These are phyloP conservation scores for Sinelater perroti DNA, from an alignment of 2,888 invertebrate species.

Conservation along the genomic window DNA sequence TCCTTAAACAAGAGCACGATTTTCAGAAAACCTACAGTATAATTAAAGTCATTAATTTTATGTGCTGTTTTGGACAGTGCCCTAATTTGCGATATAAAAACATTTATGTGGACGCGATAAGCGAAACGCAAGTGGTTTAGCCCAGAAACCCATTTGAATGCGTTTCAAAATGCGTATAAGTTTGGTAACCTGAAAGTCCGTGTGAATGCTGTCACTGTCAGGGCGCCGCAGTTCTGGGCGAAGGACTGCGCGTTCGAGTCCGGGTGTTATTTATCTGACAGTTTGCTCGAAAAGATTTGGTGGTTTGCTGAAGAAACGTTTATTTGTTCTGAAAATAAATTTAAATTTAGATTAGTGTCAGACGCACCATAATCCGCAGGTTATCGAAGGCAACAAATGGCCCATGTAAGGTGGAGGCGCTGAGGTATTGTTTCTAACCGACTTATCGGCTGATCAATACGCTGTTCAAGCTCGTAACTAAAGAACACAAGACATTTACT, in stretches of 20 bases:
- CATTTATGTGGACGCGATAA: no score
- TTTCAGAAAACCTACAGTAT: no score
- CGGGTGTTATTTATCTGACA: conserved; percentile 3
- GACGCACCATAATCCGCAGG: conserved; percentile 27
- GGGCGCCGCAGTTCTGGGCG: background rate
- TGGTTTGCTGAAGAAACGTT: conserved; percentile 8
- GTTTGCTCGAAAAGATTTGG: conserved; percentile 5
- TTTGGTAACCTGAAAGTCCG: no score
- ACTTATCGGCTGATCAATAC: conserved; percentile 40
- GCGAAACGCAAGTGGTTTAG: no score
- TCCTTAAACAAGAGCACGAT: no score
- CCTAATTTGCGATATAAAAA: no score
- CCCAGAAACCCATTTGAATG: no score
- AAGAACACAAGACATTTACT: conserved; percentile 39
- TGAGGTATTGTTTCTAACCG: conserved; percentile 40
- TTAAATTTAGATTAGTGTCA: conserved; percentile 33
- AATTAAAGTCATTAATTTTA: no score
- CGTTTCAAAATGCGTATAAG: no score
- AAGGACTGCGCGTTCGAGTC: background rate
- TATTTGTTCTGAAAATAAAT: conserved; percentile 26
- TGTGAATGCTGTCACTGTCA: background rate
- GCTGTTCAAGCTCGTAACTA: conserved; percentile 40
- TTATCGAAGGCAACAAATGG: conserved; percentile 37
- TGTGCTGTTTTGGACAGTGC: no score
- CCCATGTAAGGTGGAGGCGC: conserved; percentile 38